phyloP scores from a whole-genome alignment of 2,797 vertebrate genomes.

The Rhinichthys osculus region DNA sequence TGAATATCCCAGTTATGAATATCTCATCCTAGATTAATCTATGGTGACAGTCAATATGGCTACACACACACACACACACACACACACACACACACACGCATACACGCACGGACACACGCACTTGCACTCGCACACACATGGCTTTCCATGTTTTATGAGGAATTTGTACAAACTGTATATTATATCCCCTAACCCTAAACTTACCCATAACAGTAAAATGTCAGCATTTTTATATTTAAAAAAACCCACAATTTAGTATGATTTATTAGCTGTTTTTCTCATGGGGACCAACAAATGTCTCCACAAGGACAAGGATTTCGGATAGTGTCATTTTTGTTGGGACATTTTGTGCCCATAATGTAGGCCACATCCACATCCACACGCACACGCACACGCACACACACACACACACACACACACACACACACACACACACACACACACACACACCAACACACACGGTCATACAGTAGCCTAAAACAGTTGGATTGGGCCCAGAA shows the following conservation, averaged over 20 bases:
- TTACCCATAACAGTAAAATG: background rate
- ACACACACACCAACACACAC: background rate
- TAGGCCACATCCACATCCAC: background rate
- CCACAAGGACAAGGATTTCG: background rate
- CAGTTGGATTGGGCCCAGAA: conserved; percentile 24
- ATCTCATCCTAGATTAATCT: background rate
- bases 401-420: no score
- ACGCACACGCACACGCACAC: no score
- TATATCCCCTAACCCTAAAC: no score
- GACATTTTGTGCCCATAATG: background rate
- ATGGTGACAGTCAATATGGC: background rate
- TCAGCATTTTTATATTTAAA: background rate
- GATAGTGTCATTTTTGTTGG: background rate
- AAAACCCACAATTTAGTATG: no score
- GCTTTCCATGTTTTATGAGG: no score
- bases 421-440: no score
- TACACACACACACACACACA: background rate
- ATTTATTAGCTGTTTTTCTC: background rate
- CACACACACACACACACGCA: background rate
- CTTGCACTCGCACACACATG: background rate
- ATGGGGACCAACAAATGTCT: background rate
- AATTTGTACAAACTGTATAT: no score
- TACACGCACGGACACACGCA: background rate
- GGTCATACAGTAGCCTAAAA: conserved; percentile 10
- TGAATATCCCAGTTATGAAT: background rate